phyloP scores from a whole-genome alignment of 1,140 invertebrate genomes.

The Drosophila kikkawai region DNA sequence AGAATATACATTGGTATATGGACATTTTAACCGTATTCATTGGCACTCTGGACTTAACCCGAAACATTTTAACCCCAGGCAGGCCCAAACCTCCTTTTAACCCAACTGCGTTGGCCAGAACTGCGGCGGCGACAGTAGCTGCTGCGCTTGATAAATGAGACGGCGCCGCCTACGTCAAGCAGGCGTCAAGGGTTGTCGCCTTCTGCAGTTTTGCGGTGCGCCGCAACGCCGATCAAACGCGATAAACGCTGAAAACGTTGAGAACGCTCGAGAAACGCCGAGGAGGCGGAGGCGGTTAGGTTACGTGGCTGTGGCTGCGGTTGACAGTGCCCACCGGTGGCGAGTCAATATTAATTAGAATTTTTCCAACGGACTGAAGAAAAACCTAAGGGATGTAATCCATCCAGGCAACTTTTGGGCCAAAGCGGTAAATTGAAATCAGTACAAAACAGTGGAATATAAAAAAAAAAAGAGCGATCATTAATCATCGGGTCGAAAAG shows the following conservation, averaged over 20 bases:
- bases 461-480: constrained; percentile 67
- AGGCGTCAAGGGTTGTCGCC: constrained; percentile 72
- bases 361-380: constrained; percentile 58
- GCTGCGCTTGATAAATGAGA: constrained; percentile 76
- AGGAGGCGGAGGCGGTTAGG: constrained; percentile 21
- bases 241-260: constrained; percentile 64
- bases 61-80: constrained; percentile 20
- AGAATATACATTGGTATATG: too few relatives aligned
- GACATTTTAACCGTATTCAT: neutral
- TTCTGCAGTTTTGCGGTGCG: constrained; percentile 66
- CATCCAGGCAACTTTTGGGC: constrained; percentile 26
- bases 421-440: constrained; percentile 72
- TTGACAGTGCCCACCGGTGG: constrained; percentile 80
- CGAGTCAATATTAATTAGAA: constrained; percentile 84
- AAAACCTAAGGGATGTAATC: constrained; percentile 18
- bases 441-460: constrained; percentile 65
- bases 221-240: constrained; percentile 79
- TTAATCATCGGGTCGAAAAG: constrained; percentile 75
- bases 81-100: neutral
- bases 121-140: constrained; percentile 35
- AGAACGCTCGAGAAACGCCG: constrained; percentile 7
- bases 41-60: constrained; percentile 6
- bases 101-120: constrained; percentile 12
- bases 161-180: constrained; percentile 66
- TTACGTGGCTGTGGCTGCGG: constrained; percentile 72